Percentiles rank a stretch among this genome's conserved stretches.
Conservation (phyloP, 2,797 vertebrate genomes). For the Leuciscus waleckii region DNA sequence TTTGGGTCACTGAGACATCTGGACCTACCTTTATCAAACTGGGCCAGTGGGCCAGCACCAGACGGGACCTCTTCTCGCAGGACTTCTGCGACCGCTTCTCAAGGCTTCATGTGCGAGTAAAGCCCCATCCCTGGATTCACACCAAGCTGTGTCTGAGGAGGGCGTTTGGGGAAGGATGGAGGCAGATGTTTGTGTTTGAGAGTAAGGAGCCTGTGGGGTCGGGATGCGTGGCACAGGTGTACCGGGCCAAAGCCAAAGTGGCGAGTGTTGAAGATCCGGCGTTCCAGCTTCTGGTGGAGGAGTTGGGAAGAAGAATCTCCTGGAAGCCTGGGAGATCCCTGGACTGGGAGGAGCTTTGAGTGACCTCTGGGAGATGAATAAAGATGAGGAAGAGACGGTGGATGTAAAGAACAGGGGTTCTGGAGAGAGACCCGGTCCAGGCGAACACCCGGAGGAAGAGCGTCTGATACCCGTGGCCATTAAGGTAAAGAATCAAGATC, state of each 20-base stretch:
- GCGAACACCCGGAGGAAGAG: constrained; percentile 56
- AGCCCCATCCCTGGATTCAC: constrained; percentile 88
- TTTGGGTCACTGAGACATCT: constrained; percentile 88
- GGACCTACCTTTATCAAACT: constrained; percentile 93
- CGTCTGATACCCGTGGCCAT: constrained; percentile 87
- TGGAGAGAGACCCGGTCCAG: constrained; percentile 13
- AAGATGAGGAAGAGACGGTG: constrained; percentile 46
- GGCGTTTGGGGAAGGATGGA: constrained; percentile 89
- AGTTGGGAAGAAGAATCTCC: constrained; percentile 70
- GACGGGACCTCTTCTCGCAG: constrained; percentile 88
- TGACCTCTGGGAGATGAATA: constrained; percentile 67
- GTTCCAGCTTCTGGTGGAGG: constrained; percentile 69
- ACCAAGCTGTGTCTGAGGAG: constrained; percentile 82
- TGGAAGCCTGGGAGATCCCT: constrained; percentile 82
- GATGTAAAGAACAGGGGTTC: constrained; percentile 31
- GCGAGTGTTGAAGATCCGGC: constrained; percentile 72
- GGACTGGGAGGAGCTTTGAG: constrained; percentile 73
- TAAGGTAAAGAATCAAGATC: constrained; percentile 84
- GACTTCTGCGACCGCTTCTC: constrained; percentile 90
- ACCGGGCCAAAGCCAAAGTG: constrained; percentile 84
- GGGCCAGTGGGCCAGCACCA: constrained; percentile 96
- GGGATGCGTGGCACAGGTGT: constrained; percentile 93
- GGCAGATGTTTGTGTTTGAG: constrained; percentile 78
- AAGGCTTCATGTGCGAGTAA: constrained; percentile 85
- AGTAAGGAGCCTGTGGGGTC: constrained; percentile 89